Conservation (phyloP, 2,797 vertebrate species). For the Tamandua tetradactyla region DNA sequence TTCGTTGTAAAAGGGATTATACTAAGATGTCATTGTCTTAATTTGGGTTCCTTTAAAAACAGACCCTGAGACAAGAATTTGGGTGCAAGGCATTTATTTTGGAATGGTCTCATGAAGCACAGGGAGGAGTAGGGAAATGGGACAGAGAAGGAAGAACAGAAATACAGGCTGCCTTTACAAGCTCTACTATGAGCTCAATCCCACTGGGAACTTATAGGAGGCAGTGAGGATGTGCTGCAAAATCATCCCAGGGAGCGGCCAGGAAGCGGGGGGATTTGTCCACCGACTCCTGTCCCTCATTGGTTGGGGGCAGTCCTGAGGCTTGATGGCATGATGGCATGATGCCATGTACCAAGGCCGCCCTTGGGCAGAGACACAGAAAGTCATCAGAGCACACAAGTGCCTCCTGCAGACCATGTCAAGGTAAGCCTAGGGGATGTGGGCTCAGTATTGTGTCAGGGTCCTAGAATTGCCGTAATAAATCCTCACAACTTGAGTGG, state of each 20-base stretch:
- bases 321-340: too few relatives aligned
- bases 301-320: not conserved
- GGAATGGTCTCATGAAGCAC: not conserved
- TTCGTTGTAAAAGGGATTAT: not conserved
- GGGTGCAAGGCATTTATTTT: not conserved
- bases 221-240: too few relatives aligned
- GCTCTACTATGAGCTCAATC: not conserved
- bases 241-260: not conserved
- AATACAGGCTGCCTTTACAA: accelerated
- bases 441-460: too few relatives aligned
- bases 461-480: too few relatives aligned
- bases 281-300: not conserved
- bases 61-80: not conserved
- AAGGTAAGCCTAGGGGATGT: too few relatives aligned
- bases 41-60: not conserved
- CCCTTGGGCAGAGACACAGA: not conserved
- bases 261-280: not conserved
- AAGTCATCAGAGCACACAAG: not conserved
- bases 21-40: not conserved
- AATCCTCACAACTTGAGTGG: too few relatives aligned
- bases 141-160: not conserved
- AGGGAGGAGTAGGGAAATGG: not conserved
- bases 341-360: not conserved
- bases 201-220: not conserved
- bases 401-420: not conserved